Evolutionary conservation across 37 sponge, comb jelly and placozoan species (phyloP), one percentile per base, ranked within the genome.

Genomic region (Agelas oroides): DNA sequence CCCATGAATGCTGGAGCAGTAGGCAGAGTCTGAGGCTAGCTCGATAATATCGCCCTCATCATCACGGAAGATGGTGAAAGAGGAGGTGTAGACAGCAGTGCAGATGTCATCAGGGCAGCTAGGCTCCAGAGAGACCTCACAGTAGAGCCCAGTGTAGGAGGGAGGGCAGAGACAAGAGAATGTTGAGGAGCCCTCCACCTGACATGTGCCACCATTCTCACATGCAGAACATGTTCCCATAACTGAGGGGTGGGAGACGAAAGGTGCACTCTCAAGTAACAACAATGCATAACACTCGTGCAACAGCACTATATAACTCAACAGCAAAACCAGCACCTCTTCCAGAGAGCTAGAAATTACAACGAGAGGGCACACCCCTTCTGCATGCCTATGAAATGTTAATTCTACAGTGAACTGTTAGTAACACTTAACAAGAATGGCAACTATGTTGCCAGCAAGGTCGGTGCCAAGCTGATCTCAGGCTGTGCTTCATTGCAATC

Each of bases 131-230:
- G 34, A 24, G 64, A 34, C 17, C 13, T 65, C 17, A 53, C 79
- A 78, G 57, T 77, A 53, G 39, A 18, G 34, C 68, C 78, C 79
- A 34, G 69, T 79, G 66, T 71, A 64, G 14, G 55, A 32, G 21
- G 76, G 73, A 5, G 73, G n/a, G 38, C 87, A 86, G 31, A 38
- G 15, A 34, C 80, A 86, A 17, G 17, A n/a, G 58, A 34, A 37
- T 1, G 5, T 24, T 21, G 20, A 54, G 32, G 36, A 27, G 12
- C 19, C 25, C n/a, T 25, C 38, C 25, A 37, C 57, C 23, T 33
- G 24, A 67, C 86, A 85, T 39, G 40, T 41, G 38, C 79, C 86
- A 20, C 78, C 86, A 69, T 78, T 86, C 17, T 77, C 66, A 77
- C 86, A 86, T 0, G 78, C 59, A 70, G 33, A 24, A 32, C 37